Evolutionary conservation across 2,113 vertebrate species (phyloP), one percentile per base, ranked within the genome.

Genomic region (Motacilla alba): DNA sequence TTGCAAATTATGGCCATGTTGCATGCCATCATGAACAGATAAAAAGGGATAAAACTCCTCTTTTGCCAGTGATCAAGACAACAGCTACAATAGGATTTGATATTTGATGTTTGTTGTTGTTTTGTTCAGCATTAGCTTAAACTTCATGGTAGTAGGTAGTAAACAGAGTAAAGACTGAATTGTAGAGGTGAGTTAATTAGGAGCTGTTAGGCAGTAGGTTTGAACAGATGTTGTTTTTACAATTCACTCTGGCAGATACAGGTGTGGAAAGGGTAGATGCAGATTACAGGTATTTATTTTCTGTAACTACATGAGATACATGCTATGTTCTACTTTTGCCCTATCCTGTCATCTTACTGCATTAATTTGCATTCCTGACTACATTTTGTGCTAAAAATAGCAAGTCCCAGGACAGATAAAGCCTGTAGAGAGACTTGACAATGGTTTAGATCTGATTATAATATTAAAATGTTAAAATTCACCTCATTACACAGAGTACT

Each of bases 381-480:
- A 59, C 11, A 63, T 60, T 79, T 69, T 81, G 10, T 82, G 39
- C 47, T 94, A 94, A 95, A 90, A 91, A 90, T 94, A 96, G 7
- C 44, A 81, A 83, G 56, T 95, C 76, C 21, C 77, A 60, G 64
- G 44, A 69, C 44, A 89, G 35, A 47, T 14, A 60, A 81, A 75
- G 53, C 33, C 75, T 95, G 26, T 60, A 90, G 62, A 93, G 46
- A 93, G n/a, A 87, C 31, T 60, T 88, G 78, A 80, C 81, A 95
- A 96, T 80, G 87, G 60, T 58, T 86, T 95, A 92, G 73, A 92
- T 84, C 64, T 79, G 75, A 92, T 95, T 97, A 95, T 94, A 95
- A 69, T 60, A 95, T 94, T 95, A 75, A 95, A 96, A 95, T 91
- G 87, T 91, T 94, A 90, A 84, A 95, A 95, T 89, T 96, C 94